phyloP scores from a whole-genome alignment of 2,113 vertebrate genomes.

The Zosterops japonicus region DNA sequence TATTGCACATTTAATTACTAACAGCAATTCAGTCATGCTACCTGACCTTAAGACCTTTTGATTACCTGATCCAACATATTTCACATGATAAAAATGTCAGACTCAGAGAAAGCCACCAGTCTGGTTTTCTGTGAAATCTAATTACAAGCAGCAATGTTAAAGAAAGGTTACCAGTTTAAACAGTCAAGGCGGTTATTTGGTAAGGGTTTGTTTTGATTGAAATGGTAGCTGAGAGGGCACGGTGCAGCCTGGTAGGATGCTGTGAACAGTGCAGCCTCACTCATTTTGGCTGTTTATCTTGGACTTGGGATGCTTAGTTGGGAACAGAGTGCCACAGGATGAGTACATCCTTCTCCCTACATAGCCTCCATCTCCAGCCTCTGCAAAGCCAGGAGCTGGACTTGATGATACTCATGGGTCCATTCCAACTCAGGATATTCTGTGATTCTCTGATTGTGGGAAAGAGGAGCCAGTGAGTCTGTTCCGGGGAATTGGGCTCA shows the following conservation, averaged over 20 bases:
- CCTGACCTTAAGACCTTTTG: slow-evolving; percentile 41
- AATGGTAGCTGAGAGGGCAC: neutral
- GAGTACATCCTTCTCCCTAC: fast-evolving
- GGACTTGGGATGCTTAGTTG: neutral
- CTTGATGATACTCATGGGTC: neutral
- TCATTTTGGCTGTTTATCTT: neutral
- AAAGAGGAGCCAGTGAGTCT: neutral
- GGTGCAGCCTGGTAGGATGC: fast-evolving
- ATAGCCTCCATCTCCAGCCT: neutral
- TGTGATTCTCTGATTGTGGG: neutral
- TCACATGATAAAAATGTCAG: slow-evolving; percentile 46
- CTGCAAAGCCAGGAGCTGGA: neutral
- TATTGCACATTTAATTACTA: slow-evolving; percentile 42
- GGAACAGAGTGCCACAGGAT: fast-evolving
- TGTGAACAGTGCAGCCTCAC: neutral
- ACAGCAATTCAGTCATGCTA: slow-evolving; percentile 45
- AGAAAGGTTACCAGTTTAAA: slow-evolving; percentile 2
- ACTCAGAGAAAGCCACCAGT: neutral
- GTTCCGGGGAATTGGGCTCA: fast-evolving
- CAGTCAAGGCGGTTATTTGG: neutral
- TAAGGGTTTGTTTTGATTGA: neutral
- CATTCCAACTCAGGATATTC: neutral
- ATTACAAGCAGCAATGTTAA: slow-evolving; percentile 28
- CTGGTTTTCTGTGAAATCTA: slow-evolving; percentile 45
- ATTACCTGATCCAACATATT: slow-evolving; percentile 55